phyloP scores from a whole-genome alignment of 1,140 invertebrate species.

The Lasaia peninsularis region DNA sequence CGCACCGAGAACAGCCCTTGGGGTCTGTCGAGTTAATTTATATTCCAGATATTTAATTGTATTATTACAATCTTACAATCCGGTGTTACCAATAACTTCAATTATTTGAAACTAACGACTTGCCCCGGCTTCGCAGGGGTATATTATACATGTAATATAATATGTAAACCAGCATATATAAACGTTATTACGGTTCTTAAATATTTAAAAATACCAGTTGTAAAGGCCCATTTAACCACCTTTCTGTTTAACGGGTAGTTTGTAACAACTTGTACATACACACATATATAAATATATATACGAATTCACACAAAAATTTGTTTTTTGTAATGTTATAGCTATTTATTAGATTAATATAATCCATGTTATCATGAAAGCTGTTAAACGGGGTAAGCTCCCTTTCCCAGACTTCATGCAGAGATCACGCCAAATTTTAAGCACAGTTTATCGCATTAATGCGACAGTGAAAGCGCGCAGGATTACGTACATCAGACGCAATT shows the following conservation, averaged over 20 bases:
- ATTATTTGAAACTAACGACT: no score
- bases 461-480: slow-evolving; percentile 19
- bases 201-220: no score
- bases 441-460: slow-evolving; percentile 17
- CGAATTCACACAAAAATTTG: not conserved
- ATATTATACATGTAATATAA: no score
- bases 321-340: not conserved
- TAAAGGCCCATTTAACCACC: no score
- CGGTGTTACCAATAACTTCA: not conserved
- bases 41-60: not conserved
- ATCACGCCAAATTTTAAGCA: slow-evolving; percentile 25
- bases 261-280: no score
- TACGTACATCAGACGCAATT: slow-evolving; percentile 19
- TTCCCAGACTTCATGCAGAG: not conserved
- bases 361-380: not conserved
- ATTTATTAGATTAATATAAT: not conserved
- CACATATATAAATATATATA: no score
- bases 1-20: not conserved
- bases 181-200: no score
- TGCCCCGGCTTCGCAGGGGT: no score
- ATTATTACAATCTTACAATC: not conserved
- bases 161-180: no score
- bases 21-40: not conserved
- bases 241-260: no score
- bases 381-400: slow-evolving; percentile 19